Conservation (phyloP, 2,797 vertebrate genomes). For the Rhinella marina region DNA sequence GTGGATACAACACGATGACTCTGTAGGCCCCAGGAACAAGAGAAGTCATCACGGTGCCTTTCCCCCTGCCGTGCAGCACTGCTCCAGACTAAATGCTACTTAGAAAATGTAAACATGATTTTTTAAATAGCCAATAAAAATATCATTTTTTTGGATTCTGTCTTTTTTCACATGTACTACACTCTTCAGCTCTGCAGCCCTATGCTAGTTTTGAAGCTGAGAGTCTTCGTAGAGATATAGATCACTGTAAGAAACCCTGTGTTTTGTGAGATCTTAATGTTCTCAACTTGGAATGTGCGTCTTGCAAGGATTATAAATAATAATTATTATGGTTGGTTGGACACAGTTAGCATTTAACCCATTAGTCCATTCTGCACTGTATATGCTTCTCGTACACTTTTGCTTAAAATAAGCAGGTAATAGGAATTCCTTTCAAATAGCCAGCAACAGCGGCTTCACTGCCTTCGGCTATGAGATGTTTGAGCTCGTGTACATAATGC, state of each 20-base stretch:
- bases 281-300: not conserved
- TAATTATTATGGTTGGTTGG: not conserved
- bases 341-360: not conserved
- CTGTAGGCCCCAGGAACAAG: no score
- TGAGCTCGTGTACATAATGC: not conserved
- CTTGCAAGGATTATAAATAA: not conserved
- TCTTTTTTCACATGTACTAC: no score
- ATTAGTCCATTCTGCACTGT: not conserved
- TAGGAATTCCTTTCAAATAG: conserved; percentile 22
- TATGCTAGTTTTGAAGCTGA: not conserved
- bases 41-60: no score
- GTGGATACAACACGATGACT: no score
- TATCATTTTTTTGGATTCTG: no score
- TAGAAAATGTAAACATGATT: no score
- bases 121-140: no score
- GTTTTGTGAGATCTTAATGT: not conserved
- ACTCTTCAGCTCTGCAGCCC: no score
- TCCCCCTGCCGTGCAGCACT: no score
- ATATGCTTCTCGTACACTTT: not conserved
- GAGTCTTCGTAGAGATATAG: not conserved
- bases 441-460: not conserved
- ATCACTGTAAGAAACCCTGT: not conserved
- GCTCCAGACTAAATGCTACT: no score
- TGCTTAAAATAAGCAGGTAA: not conserved
- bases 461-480: conserved; percentile 14